Percentiles rank a stretch among this genome's conserved stretches.
Conservation (phyloP, 53 echinoderm and acorn worm genomes). For the Astropecten irregularis region DNA sequence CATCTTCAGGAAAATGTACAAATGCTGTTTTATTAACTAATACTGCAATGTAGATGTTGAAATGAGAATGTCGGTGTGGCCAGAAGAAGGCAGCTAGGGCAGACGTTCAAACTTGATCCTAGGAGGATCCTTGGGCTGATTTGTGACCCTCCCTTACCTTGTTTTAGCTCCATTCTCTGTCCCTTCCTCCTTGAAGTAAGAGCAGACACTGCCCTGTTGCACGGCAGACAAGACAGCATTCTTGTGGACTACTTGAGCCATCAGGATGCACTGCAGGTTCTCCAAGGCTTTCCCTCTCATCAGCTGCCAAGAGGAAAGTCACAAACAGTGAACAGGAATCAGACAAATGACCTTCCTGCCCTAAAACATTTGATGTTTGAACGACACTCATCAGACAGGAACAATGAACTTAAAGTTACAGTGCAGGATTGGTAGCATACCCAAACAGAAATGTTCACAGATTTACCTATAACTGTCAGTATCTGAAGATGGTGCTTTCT, state of each 20-base stretch:
- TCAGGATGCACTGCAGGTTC: conserved; percentile 71
- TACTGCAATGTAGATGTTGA: too few species aligned
- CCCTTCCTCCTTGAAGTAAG: conserved; percentile 66
- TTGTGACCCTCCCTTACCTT: conserved; percentile 25
- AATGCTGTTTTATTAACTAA: too few species aligned
- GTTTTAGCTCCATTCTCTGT: neutral
- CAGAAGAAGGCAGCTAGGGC: neutral
- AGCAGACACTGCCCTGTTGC: conserved; percentile 89
- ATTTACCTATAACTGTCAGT: too few species aligned
- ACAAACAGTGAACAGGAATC: neutral
- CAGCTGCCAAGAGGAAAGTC: conserved; percentile 50
- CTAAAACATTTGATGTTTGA: too few species aligned
- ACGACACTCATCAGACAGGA: too few species aligned
- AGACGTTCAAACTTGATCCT: neutral
- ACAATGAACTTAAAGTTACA: too few species aligned
- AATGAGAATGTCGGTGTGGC: neutral
- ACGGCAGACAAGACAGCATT: conserved; percentile 86
- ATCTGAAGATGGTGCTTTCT: too few species aligned
- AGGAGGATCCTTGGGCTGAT: neutral
- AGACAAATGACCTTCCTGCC: neutral
- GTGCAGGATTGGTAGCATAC: too few species aligned
- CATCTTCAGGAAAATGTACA: too few species aligned
- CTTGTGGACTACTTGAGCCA: conserved; percentile 87
- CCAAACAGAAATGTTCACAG: too few species aligned
- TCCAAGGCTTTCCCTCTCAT: conserved; percentile 74